Base-by-base conservation (phyloP, 2,888 invertebrate genomes). In the Meiosimyza platycephala region DNA sequence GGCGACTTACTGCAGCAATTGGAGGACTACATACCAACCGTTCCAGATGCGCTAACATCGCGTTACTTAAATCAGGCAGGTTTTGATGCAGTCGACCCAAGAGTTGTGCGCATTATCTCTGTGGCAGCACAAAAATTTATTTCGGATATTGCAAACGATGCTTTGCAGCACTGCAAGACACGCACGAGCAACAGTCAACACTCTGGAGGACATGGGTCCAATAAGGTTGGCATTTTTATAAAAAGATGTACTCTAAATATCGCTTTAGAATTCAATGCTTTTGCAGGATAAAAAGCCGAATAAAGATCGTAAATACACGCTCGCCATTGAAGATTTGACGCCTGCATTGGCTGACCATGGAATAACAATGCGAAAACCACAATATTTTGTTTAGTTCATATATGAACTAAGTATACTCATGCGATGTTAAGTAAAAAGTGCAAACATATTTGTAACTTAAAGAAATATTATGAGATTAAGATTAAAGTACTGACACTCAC, bases 41-140 rank as follows among this genome's bases (percentile, higher is more conserved):
- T 85, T 80, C 98, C 99, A 0, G 99, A 99, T 88, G 94, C 97
- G 71, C 79, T 83, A 3, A 78, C 96, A 0, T 92, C 93, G 52
- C 93, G 95, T 85, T 97, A 95, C 85, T 89, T 98, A 77, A 93
- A 94, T 82, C 91, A 92, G 79, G 93, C 97, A 78, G 99, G 98
- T n/a, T 96, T 98, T 84, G 95, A 97, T 81, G 91, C 96, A 0
- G 92, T 94, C 72, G 99, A 99, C 88, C 96, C 98, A 0, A 91
- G 98, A 82, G 91, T 95, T 78, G 91, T 97, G 4, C 91, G 98
- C 1, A 89, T 99, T 48, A 93, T 99, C 75, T 97, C 98, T 0
- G 89, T 99, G 69, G 97, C 98, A 1, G 95, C 98, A 0, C 99
- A 99, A 85, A 99, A 99, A 86, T 99, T 98, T 83, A 93, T 99